Evolutionary conservation across 1,140 invertebrate species (phyloP), one percentile per base, ranked within the genome.

Genomic region (Lerema accius): DNA sequence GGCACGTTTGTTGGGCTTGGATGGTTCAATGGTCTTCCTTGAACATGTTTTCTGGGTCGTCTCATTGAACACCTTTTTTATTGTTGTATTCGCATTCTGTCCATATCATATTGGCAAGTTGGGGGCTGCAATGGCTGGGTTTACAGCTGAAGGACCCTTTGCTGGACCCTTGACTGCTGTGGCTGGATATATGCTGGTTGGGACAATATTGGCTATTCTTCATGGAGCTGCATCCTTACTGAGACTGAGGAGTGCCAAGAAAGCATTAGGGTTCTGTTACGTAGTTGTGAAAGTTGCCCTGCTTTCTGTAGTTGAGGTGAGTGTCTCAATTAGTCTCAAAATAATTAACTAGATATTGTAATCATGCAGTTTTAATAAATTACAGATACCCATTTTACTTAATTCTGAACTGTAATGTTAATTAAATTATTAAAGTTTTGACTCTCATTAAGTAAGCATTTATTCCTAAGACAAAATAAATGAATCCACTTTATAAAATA

Each of bases 1-100:
- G 98, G 98, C 99, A 84, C 92, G 98, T 72, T 91, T 99, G 0
- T 92, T 99, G 0, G 99, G 99, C 1, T 90, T 99, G 0, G 99
- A 99, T 92, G 99, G 99, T 0, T 99, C 98, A 0, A 93, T 99
- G 19, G 95, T 98, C 10, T 99, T 99, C 80, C 91, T 99, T 16
- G 99, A 99, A 91, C 98, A 99, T 92, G 98, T 99, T 0, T 99
- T 99, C 84, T 99, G 98, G 98, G 98, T 99, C 5, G 97, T 99
- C 4, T 98, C 98, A 0, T 91, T 99, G 3, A 99, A 99, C 82
- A 98, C 98, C 3, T 91, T 99, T 13, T 99, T 99, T 85, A 99
- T 99, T 63, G 94, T 99, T 59, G 93, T 97, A 75, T 95, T 97
- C 93, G 99, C 98, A 32, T 99, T 98, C 79, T 97, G 95, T 76